Conservation (phyloP, 2,888 invertebrate species). For the Hirudinaria manillensis region DNA sequence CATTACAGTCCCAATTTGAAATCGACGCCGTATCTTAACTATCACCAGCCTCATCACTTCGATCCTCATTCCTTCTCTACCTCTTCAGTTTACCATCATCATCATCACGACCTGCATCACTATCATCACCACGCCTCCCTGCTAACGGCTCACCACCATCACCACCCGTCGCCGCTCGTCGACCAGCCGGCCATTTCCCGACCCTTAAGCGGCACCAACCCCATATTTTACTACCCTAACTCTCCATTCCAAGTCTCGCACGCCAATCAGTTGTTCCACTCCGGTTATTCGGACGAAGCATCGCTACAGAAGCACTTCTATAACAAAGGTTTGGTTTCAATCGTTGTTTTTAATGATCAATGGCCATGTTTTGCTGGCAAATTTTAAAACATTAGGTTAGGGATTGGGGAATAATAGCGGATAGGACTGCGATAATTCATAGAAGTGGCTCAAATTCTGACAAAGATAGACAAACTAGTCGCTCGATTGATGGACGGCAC, state of each 20-base stretch:
- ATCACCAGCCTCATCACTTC: conserved; percentile 12
- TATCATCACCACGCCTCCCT: conserved; percentile 15
- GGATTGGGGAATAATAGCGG: too few relatives aligned
- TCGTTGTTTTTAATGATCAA: too few relatives aligned
- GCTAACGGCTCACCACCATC: conserved; percentile 6
- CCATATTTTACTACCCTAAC: conserved; percentile 6
- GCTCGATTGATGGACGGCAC: too few relatives aligned
- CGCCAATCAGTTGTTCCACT: background rate
- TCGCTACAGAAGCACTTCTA: background rate
- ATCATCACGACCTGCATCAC: conserved; percentile 18
- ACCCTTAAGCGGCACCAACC: background rate
- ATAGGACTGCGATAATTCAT: too few relatives aligned
- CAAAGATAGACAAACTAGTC: too few relatives aligned
- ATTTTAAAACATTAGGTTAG: too few relatives aligned
- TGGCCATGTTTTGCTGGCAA: too few relatives aligned
- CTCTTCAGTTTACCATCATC: conserved; percentile 18
- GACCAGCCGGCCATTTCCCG: background rate
- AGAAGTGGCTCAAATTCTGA: too few relatives aligned
- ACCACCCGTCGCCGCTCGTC: background rate
- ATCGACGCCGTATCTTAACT: conserved; percentile 1
- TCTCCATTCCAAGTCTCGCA: background rate
- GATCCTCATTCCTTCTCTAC: conserved; percentile 9
- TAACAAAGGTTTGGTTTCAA: background rate
- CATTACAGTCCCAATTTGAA: background rate
- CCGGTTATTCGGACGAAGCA: background rate